Evolutionary conservation across 2,888 invertebrate genomes (phyloP).

Genomic region (Cheilosia grossa): DNA sequence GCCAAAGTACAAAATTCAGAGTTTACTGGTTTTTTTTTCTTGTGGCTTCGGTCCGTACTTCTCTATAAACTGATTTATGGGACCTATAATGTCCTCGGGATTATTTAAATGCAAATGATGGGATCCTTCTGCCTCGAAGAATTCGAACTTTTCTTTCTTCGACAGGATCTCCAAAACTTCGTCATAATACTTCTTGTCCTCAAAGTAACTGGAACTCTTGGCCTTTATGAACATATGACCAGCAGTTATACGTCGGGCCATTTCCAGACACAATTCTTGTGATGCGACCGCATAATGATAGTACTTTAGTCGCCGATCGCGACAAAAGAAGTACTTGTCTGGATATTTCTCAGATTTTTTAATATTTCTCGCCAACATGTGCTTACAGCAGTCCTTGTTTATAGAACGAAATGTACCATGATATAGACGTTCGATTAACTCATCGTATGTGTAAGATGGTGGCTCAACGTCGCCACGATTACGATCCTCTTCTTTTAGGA

Average conservation of each 20-base stretch:
- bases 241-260: constrained; percentile 85
- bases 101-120: constrained; percentile 90
- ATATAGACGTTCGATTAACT: constrained; percentile 86
- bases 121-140: constrained; percentile 86
- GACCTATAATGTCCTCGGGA: constrained; percentile 85
- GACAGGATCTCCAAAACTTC: constrained; percentile 85
- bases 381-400: constrained; percentile 84
- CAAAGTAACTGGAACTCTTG: constrained; percentile 85
- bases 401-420: constrained; percentile 86
- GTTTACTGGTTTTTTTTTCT: constrained; percentile 84
- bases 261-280: constrained; percentile 85
- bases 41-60: constrained; percentile 85
- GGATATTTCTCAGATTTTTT: constrained; percentile 85
- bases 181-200: constrained; percentile 85
- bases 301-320: constrained; percentile 87
- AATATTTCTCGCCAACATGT: constrained; percentile 85
- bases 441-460: constrained; percentile 86
- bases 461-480: constrained; percentile 84
- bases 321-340: constrained; percentile 86
- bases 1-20: constrained; percentile 48
- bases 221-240: constrained; percentile 88
- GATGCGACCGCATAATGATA: constrained; percentile 81
- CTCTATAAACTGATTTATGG: constrained; percentile 86
- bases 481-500: constrained; percentile 83
- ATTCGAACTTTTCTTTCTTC: constrained; percentile 85